Evolutionary conservation across 2,113 vertebrate genomes (phyloP), one percentile per base, ranked within the genome.

Genomic region (Labeo catla): DNA sequence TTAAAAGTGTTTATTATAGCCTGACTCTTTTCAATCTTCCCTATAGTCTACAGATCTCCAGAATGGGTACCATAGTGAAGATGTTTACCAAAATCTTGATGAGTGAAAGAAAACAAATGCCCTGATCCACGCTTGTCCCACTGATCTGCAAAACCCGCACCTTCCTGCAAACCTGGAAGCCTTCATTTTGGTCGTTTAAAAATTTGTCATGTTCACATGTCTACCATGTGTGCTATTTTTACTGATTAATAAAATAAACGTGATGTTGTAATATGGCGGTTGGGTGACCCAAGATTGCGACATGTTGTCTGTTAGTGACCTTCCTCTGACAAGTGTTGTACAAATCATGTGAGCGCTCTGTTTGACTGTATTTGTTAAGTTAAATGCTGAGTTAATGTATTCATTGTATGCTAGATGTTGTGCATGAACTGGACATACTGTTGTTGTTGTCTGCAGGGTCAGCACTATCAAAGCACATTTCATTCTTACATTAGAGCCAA

Each of bases 21-120:
- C 76, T 39, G 23, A 80, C n/a, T 63, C 8, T 65, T 43, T 49
- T 72, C 16, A 66, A 39, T 59, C 47, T 78, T 52, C 49, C 52
- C 73, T 72, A 73, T n/a, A 87, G 87, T 39, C 45, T 68, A 52
- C 65, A 76, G 28, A 19, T 57, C 36, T 9, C 45, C 10, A 39
- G 45, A 19, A 81, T 61, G 8, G 0, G 2, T 6, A 12, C 47
- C 2, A 34, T 1, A 76, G 5, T 65, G 81, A 86, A 80, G 85
- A 86, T 77, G 5, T 86, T 54, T 88, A 88, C 81, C 85, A 84
- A 84, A 88, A 88, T 73, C 47, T 86, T 57, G 72, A 88, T 65
- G 36, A 23, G 76, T 86, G 21, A 77, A 85, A 19, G 23, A 61
- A 21, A 61, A 1, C 2, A 1, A 28, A n/a, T 12, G 43, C 43